A percentile compares a stretch with the other conserved stretches of the same genome.
Conservation (phyloP, 2,888 invertebrate species). For the Morinoia aosen region DNA sequence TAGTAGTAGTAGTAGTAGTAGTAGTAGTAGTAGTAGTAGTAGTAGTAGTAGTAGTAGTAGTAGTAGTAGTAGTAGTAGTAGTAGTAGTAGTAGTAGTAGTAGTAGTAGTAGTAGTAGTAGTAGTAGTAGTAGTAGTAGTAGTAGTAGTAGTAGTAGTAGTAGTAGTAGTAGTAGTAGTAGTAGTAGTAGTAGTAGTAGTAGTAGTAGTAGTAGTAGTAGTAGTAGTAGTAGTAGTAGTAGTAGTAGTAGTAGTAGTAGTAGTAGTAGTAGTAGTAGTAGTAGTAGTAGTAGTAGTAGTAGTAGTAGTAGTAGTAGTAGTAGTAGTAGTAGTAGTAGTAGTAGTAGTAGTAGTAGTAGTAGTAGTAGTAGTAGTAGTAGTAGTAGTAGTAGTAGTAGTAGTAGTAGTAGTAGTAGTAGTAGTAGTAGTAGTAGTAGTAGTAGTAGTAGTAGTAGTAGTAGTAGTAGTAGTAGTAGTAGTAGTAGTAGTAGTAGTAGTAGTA, state of each 20-base stretch:
- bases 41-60: conserved; percentile 28
- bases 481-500: conserved; percentile 12
- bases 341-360: conserved; percentile 28
- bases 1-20: conserved; percentile 12
- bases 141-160: conserved; percentile 18
- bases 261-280: conserved; percentile 18
- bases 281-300: conserved; percentile 28
- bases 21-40: conserved; percentile 18
- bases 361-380: conserved; percentile 12
- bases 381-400: conserved; percentile 18
- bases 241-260: conserved; percentile 12
- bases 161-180: conserved; percentile 28
- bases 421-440: conserved; percentile 12
- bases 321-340: conserved; percentile 18
- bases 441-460: conserved; percentile 18
- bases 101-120: conserved; percentile 28
- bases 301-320: conserved; percentile 12
- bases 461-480: conserved; percentile 28
- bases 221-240: conserved; percentile 28
- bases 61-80: conserved; percentile 12
- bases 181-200: conserved; percentile 12
- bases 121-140: conserved; percentile 12
- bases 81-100: conserved; percentile 18
- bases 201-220: conserved; percentile 18
- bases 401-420: conserved; percentile 28